These are phyloP conservation scores for Drosophila robusta DNA, from an alignment of 2,888 invertebrate species.

Conservation along the genomic window DNA sequence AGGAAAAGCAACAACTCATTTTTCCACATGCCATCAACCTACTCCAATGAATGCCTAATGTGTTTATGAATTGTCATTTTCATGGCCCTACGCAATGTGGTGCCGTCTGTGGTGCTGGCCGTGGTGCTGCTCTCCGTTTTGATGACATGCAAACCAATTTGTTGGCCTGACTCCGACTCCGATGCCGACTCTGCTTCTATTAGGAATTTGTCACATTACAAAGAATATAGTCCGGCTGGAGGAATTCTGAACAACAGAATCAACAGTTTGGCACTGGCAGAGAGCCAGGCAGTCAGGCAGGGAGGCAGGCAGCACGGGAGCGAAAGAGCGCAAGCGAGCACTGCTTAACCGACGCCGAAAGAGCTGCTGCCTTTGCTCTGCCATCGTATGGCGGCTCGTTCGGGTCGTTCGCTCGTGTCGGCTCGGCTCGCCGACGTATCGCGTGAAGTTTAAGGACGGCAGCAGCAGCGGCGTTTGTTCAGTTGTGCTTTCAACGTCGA, in stretches of 20 bases:
- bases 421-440: conserved; percentile 7
- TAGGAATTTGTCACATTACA: conserved; percentile 53
- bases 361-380: conserved; percentile 9
- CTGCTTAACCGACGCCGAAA: conserved; percentile 70
- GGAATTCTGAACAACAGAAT: conserved; percentile 47
- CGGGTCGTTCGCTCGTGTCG: conserved; percentile 21
- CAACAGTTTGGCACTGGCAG: conserved; percentile 71
- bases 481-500: conserved; percentile 63
- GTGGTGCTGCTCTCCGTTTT: conserved; percentile 28
- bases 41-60: conserved; percentile 61
- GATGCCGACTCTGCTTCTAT: conserved; percentile 10
- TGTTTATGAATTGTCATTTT: conserved; percentile 54
- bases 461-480: conserved; percentile 42
- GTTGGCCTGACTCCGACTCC: conserved; percentile 20
- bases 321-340: conserved; percentile 20
- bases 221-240: conserved; percentile 14
- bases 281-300: conserved; percentile 4
- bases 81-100: conserved; percentile 33
- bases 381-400: background rate
- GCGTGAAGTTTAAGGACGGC: conserved; percentile 71
- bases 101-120: conserved; percentile 7
- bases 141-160: conserved; percentile 56
- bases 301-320: background rate
- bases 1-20: conserved; percentile 30
- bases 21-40: conserved; percentile 27